Percentiles rank a stretch among this genome's conserved stretches.
Evolutionary conservation across 2,888 invertebrate genomes (phyloP).

Genomic region (Lathronympha strigana): DNA sequence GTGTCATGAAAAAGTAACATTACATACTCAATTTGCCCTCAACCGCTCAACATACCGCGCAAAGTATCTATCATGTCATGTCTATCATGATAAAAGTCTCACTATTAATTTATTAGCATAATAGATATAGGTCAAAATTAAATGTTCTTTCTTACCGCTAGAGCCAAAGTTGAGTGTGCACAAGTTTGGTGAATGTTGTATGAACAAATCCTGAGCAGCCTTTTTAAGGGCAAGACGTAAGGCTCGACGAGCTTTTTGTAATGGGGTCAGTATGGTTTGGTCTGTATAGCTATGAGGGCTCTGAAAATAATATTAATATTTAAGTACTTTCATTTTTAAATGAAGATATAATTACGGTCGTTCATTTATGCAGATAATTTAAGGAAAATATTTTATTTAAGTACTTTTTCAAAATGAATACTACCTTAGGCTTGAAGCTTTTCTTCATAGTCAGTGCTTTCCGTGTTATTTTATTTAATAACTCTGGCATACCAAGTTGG

Average conservation of each 20-base stretch:
- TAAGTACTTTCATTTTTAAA: too few relatives aligned
- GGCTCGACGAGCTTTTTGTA: slow-evolving; percentile 77
- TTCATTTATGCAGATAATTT: too few relatives aligned
- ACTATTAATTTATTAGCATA: not conserved
- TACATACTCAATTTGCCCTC: too few relatives aligned
- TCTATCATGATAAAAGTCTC: too few relatives aligned
- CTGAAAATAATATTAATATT: slow-evolving; percentile 48
- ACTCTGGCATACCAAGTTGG: slow-evolving; percentile 79
- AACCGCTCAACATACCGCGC: too few relatives aligned
- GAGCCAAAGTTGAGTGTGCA: slow-evolving; percentile 58
- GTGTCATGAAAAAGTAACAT: too few relatives aligned
- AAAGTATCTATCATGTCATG: too few relatives aligned
- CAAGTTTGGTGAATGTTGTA: slow-evolving; percentile 62
- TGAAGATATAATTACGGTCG: too few relatives aligned
- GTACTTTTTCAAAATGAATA: not conserved
- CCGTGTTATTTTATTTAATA: slow-evolving; percentile 82
- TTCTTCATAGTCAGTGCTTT: slow-evolving; percentile 77
- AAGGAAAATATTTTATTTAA: too few relatives aligned
- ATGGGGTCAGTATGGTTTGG: slow-evolving; percentile 67
- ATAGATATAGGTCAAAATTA: not conserved
- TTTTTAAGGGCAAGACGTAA: slow-evolving; percentile 70
- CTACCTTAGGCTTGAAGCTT: slow-evolving; percentile 68
- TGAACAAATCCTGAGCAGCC: slow-evolving; percentile 70
- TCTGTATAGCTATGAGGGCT: slow-evolving; percentile 59
- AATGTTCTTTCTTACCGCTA: slow-evolving; percentile 53